phyloP scores from a whole-genome alignment of 2,113 vertebrate genomes.

The Mesitornis unicolor region DNA sequence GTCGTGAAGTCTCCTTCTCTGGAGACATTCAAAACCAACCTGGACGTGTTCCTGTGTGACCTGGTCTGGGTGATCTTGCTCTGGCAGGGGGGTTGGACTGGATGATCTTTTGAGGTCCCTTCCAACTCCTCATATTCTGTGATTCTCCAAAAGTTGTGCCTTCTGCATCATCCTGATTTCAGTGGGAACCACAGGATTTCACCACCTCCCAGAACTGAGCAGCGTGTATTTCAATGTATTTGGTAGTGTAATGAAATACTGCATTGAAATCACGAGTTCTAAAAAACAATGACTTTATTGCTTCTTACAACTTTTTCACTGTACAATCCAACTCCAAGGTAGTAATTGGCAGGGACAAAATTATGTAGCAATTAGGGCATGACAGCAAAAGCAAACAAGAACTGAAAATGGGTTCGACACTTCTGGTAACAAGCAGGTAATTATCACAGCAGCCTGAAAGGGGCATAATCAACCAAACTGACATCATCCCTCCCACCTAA shows the following conservation, averaged over 20 bases:
- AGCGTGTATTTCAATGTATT: background rate
- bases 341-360: slow-evolving; percentile 71
- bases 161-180: background rate
- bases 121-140: too few species aligned
- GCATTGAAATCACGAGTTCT: background rate
- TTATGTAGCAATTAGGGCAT: slow-evolving; percentile 68
- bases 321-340: slow-evolving; percentile 64
- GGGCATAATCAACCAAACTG: slow-evolving; percentile 68
- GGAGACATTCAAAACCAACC: too few species aligned
- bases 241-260: background rate
- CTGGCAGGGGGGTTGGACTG: too few species aligned
- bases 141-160: background rate
- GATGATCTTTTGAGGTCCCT: too few species aligned
- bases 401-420: slow-evolving; percentile 67
- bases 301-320: slow-evolving; percentile 57
- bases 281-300: slow-evolving; percentile 54
- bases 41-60: too few species aligned
- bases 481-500: slow-evolving; percentile 67
- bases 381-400: slow-evolving; percentile 69
- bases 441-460: slow-evolving; percentile 73
- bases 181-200: background rate
- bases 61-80: too few species aligned
- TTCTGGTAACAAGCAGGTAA: slow-evolving; percentile 69
- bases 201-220: background rate
- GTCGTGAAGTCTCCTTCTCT: too few species aligned